Base-by-base conservation (phyloP, 2,888 invertebrate species). In the Acronicta aceris region DNA sequence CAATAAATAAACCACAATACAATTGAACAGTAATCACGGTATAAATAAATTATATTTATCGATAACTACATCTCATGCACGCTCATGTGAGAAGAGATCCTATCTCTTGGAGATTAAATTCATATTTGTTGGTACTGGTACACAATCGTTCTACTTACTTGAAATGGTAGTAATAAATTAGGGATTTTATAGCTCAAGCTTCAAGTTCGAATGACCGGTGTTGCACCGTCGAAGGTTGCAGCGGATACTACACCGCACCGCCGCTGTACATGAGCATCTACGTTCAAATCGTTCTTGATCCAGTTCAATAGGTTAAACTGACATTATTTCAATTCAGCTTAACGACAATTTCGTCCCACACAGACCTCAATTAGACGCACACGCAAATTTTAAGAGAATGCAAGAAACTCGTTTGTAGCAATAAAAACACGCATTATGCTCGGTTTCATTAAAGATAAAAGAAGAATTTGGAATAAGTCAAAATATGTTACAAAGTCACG, bases 1-100 rank as follows among this genome's bases (percentile, higher is more conserved):
- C 83, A 81, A 86, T 88, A 87, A 81, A 86, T 88, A 87, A 88
- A 87, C 83, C 78, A 73, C 79, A 84, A 80, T 68, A 85, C 85
- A 81, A 82, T 83, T 81, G 84, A 83, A 82, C 79, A 82, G 81
- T 80, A 65, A 72, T 70, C 72, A 66, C 64, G 65, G 52, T 33
- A 71, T 63, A 64, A 71, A 77, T 77, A 82, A 84, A 84, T 83
- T 76, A 62, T 78, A 81, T 71, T 82, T 86, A 86, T 86, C 84
- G 76, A 76, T 74, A 76, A 77, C 74, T 66, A 74, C 76, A 86
- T 83, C 82, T 75, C 65, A 52, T 47, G 57, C 42, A 48, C 60
- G 59, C 62, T 56, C 76, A 85, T 65, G 72, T 81, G 77, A 88
- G 83, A 86, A 79, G 71, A 75, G 81, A 84, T 85, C 82, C 79